Percentiles rank a stretch among this genome's conserved stretches.
Evolutionary conservation across 2,113 vertebrate species (phyloP).

Genomic region (Muscicapa adusta): DNA sequence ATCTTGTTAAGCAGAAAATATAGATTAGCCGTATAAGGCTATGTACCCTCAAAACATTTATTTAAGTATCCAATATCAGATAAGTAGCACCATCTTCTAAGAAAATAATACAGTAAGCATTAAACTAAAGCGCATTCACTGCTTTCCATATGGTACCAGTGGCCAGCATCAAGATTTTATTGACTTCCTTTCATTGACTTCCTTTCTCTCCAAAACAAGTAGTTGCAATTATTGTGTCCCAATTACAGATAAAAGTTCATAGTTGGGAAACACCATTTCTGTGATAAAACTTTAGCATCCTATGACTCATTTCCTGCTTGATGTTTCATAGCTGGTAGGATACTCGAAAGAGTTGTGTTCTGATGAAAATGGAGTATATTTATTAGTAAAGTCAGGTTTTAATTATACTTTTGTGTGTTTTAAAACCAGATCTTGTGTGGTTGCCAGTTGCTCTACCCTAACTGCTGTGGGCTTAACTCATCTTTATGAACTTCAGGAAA

Average conservation of each 20-base stretch:
- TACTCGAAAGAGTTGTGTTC: background rate
- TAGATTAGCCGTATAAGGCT: background rate
- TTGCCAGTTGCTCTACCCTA: background rate
- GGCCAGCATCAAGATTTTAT: background rate
- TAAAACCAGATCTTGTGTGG: constrained; percentile 2
- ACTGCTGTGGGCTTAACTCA: background rate
- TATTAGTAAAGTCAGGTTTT: constrained; percentile 32
- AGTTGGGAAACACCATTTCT: background rate
- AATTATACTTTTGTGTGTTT: constrained; percentile 38
- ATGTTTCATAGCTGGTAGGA: background rate
- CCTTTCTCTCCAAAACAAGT: background rate
- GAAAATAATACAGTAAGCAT: background rate
- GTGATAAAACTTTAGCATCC: background rate
- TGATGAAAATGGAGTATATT: background rate
- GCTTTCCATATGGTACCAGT: background rate
- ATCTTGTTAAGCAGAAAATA: background rate
- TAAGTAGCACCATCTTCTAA: background rate
- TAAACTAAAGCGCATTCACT: background rate
- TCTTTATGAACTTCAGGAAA: background rate
- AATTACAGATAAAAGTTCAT: background rate
- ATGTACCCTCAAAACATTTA: background rate
- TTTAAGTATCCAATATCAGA: background rate
- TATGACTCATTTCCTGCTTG: constrained; percentile 42
- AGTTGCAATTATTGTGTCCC: background rate
- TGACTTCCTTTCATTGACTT: background rate